Evolutionary conservation across 2,888 invertebrate genomes (phyloP).

Genomic region (Apodemia hepburni): DNA sequence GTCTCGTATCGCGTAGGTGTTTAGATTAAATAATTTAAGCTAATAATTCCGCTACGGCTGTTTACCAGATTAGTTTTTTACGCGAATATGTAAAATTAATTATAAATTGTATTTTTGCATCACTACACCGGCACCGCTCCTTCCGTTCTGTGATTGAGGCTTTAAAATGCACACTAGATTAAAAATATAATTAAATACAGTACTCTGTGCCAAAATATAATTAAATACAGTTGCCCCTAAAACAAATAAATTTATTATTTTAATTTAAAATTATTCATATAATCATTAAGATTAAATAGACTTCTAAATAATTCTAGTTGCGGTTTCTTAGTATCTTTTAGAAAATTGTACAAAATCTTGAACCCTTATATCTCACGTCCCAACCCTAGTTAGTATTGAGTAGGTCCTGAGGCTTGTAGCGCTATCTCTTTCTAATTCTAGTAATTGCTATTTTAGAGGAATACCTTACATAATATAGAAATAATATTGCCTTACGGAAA

Average conservation of each 20-base stretch:
- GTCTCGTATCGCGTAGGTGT: constrained; percentile 54
- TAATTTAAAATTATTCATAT: constrained; percentile 29
- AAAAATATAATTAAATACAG: constrained; percentile 45
- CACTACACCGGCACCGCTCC: constrained; percentile 63
- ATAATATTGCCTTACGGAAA: constrained; percentile 12
- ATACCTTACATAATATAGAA: constrained; percentile 15
- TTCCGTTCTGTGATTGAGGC: constrained; percentile 76
- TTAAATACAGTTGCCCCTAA: constrained; percentile 34
- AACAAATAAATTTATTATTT: constrained; percentile 27
- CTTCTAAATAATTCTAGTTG: constrained; percentile 55
- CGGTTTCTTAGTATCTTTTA: constrained; percentile 52
- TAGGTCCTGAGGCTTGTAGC: constrained; percentile 40
- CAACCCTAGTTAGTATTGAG: constrained; percentile 58
- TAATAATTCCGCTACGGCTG: constrained; percentile 43
- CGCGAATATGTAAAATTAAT: constrained; percentile 46
- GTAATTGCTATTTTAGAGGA: constrained; percentile 24
- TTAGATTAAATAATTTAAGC: constrained; percentile 42
- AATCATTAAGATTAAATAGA: constrained; percentile 43
- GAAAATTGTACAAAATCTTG: constrained; percentile 66
- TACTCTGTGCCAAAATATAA: constrained; percentile 68
- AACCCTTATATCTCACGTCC: constrained; percentile 76
- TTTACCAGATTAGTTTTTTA: constrained; percentile 42
- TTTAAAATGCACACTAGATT: constrained; percentile 56
- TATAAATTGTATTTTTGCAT: constrained; percentile 68
- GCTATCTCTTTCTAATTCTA: constrained; percentile 33